Percentiles rank a stretch among this genome's conserved stretches.
phyloP scores from a whole-genome alignment of 2,888 invertebrate species.

The Petrolisthes manimaculis region DNA sequence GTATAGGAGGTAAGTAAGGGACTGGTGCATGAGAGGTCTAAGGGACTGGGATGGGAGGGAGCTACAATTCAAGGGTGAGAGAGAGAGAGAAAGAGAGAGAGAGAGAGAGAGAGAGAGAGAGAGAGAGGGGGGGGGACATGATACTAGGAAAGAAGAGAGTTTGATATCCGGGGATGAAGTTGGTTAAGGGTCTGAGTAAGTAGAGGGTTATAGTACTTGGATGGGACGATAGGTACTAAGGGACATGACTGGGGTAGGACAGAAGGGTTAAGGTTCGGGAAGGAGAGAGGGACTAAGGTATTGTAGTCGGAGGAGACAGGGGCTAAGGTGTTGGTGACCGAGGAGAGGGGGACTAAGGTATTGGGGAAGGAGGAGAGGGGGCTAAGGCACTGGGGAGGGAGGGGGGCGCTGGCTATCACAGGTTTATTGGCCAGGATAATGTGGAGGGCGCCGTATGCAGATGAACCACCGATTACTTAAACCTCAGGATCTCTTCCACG shows the following conservation, averaged over 20 bases:
- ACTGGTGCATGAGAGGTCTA: too few species aligned
- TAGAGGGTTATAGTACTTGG: not conserved
- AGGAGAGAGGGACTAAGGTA: not conserved
- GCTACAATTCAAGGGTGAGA: not conserved
- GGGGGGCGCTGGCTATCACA: not conserved
- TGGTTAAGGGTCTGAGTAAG: not conserved
- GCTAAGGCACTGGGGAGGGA: not conserved
- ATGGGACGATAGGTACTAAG: not conserved
- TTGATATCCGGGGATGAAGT: not conserved
- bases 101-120: conserved; percentile 26
- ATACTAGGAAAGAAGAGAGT: not conserved
- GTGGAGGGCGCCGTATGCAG: not conserved
- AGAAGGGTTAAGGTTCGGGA: not conserved
- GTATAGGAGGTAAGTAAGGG: too few species aligned
- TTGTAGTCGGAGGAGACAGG: not conserved
- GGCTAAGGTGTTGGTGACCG: conserved; percentile 4
- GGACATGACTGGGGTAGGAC: not conserved
- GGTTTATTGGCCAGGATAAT: conserved; percentile 8
- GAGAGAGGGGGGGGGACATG: not conserved
- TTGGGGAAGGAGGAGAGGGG: conserved; percentile 3
- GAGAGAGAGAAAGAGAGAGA: conserved; percentile 10
- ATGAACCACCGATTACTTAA: not conserved
- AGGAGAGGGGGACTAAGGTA: conserved; percentile 11
- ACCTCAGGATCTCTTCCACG: not conserved
- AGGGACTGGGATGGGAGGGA: too few species aligned